Percentiles rank a stretch among this genome's conserved stretches.
phyloP scores from a whole-genome alignment of 2,113 vertebrate genomes.

The Halcyon malimbica region DNA sequence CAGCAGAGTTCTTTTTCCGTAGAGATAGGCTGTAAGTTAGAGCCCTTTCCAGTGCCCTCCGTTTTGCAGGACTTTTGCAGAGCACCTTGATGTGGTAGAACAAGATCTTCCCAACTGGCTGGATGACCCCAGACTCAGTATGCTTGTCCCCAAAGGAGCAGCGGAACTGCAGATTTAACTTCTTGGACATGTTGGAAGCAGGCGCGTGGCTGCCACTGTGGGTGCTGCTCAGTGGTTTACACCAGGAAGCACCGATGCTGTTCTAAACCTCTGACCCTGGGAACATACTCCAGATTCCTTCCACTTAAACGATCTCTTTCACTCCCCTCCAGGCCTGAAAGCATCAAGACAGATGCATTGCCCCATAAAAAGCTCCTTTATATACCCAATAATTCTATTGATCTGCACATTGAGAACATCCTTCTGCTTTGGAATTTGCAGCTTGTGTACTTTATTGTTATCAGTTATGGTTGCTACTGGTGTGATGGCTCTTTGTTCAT shows the following conservation, averaged over 20 bases:
- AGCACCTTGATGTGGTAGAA: background rate
- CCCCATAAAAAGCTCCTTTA: background rate
- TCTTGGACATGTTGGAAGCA: background rate
- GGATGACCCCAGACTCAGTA: background rate
- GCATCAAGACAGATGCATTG: background rate
- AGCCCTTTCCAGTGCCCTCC: background rate
- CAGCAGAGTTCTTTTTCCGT: background rate
- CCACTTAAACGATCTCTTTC: background rate
- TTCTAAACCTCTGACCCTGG: slow-evolving; percentile 21
- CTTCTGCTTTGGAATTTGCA: background rate
- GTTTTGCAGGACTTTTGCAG: background rate
- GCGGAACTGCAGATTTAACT: background rate
- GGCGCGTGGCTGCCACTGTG: rapidly evolving
- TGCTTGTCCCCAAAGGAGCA: background rate
- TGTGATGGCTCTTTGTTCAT: background rate
- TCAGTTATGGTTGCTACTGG: background rate
- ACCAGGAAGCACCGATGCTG: background rate
- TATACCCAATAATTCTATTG: background rate
- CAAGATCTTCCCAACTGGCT: background rate
- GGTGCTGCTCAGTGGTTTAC: background rate
- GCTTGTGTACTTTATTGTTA: background rate
- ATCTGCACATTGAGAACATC: background rate
- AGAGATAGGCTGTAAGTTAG: background rate
- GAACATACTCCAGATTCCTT: slow-evolving; percentile 4
- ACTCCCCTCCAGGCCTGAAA: background rate